Conservation (phyloP, 2,113 vertebrate genomes). For the Phylloscopus trochiloides region DNA sequence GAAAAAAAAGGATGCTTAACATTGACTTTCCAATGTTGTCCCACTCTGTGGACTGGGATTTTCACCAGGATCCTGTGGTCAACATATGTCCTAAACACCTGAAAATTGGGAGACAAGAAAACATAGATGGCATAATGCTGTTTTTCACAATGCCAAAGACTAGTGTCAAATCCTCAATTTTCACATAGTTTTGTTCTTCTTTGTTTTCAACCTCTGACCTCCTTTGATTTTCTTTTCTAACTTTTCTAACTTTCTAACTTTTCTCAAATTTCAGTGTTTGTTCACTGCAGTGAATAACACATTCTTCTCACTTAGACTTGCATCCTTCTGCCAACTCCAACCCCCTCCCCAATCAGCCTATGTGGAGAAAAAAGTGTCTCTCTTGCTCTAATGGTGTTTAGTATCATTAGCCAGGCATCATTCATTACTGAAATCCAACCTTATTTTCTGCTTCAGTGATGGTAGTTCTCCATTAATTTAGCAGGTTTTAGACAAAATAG, state of each 20-base stretch:
- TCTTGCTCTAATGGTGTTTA: neutral
- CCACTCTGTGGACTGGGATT: neutral
- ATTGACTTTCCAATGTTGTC: neutral
- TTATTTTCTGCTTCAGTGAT: slow-evolving; percentile 51
- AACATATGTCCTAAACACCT: neutral
- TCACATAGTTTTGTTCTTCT: neutral
- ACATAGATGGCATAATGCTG: neutral
- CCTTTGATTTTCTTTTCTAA: neutral
- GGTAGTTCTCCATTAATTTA: slow-evolving; percentile 62
- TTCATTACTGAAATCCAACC: slow-evolving; percentile 25
- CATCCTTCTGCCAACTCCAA: neutral
- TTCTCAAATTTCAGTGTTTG: neutral
- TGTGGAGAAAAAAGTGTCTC: neutral
- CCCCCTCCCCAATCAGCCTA: neutral
- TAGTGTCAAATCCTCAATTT: neutral
- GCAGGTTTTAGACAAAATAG: slow-evolving; percentile 43
- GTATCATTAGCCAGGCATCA: slow-evolving; percentile 38
- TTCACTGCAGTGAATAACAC: neutral
- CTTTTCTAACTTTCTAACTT: neutral
- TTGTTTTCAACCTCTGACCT: neutral
- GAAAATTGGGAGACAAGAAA: neutral
- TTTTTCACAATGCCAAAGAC: neutral
- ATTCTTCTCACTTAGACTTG: neutral
- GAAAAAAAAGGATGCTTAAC: neutral
- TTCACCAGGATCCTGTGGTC: neutral